Base-by-base conservation (phyloP, 2,888 invertebrate species). In the Rhingia rostrata region DNA sequence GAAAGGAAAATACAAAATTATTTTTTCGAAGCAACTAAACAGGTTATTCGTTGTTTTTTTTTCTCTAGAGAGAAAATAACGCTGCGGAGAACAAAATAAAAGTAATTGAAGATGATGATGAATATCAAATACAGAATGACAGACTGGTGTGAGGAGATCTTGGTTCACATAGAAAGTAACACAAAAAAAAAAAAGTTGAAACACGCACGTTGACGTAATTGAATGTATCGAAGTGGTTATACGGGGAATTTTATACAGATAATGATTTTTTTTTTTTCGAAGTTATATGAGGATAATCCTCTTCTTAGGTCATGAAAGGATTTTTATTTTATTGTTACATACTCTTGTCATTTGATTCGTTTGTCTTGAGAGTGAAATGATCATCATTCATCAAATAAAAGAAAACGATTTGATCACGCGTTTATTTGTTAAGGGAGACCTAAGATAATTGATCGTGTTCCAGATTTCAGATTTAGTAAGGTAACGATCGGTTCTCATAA, bases 61-160 rank as follows among this genome's bases (percentile, higher is more conserved):
- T 63, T 51, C 35, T 47, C 9, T 41, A n/a, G 33, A 49, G 9
- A 33, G 12, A 66, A 35, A 54, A 22, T 30, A 53, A 54, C 43
- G 66, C 33, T 43, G 35, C 4, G 47, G n/a, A 51, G 35, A 58
- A 49, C 12, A 58, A 53, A 66, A 37, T 14, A 56, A 35, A 35
- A 51, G 37, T 75, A 75, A 64, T 74, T 74, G 74, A 74, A 74
- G 74, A 64, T 64, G 56, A 64, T 63, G 73, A 74, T 74, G 64
- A 64, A 74, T 72, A 53, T 64, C 56, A 74, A 58, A 64, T 49
- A 49, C 33, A 74, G 39, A 66, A 49, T 47, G 47, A 74, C 43
- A 39, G 49, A 33, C 22, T 64, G 49, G 47, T 54, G 41, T 58
- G 14, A 39, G 37, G 41, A 53, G 45, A 35, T 72, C 43, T 45